Percentiles rank a stretch among this genome's conserved stretches.
These are phyloP conservation scores for Acanthurus tractus DNA, from an alignment of 2,797 vertebrate species.

Conservation along the genomic window DNA sequence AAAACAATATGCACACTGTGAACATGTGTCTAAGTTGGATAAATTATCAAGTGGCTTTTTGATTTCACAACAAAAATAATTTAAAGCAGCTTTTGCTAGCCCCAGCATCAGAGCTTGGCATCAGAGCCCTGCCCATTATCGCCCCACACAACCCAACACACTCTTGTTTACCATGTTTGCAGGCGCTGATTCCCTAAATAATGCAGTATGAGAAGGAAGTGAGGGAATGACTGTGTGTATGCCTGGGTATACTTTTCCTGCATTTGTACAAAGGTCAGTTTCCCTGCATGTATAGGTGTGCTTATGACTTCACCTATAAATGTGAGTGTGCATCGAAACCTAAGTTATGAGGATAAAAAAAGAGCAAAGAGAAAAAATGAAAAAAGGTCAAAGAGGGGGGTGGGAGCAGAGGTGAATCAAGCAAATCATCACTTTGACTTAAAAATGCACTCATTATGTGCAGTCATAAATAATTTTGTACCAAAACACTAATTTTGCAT, in stretches of 20 bases:
- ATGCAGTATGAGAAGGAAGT: conserved; percentile 66
- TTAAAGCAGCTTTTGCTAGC: conserved; percentile 36
- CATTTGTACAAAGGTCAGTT: conserved; percentile 8
- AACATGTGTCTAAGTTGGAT: background rate
- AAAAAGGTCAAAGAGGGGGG: conserved; percentile 12
- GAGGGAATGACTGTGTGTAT: conserved; percentile 10
- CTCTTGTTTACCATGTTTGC: conserved; percentile 75
- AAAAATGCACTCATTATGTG: conserved; percentile 82
- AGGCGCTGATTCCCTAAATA: conserved; percentile 78
- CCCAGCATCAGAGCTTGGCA: conserved; percentile 18
- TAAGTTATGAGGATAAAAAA: conserved; percentile 23
- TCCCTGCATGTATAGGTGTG: background rate
- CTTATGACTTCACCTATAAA: background rate
- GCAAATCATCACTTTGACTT: conserved; percentile 82
- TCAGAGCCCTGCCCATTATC: conserved; percentile 44
- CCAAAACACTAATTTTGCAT: conserved; percentile 88
- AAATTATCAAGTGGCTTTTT: conserved; percentile 3
- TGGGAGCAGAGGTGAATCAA: conserved; percentile 74
- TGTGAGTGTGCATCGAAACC: background rate
- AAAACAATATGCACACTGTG: background rate
- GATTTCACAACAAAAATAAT: conserved; percentile 3
- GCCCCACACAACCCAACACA: conserved; percentile 63
- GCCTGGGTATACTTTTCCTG: background rate
- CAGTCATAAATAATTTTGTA: conserved; percentile 88
- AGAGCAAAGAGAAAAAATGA: conserved; percentile 26